These are phyloP conservation scores for Saccostrea echinata DNA, from an alignment of 1,140 invertebrate species.

Conservation along the genomic window DNA sequence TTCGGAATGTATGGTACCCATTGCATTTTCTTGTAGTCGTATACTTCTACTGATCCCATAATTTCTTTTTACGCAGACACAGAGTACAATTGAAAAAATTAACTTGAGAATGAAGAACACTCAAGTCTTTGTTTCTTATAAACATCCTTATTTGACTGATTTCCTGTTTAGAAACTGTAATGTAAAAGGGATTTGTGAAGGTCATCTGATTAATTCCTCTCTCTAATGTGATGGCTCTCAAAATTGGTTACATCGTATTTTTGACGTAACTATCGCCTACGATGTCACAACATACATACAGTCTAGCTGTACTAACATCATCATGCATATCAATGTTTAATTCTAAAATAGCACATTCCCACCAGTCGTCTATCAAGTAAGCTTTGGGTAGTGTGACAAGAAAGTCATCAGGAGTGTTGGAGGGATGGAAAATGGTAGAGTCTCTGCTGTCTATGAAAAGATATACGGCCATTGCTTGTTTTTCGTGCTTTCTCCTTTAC, in stretches of 20 bases:
- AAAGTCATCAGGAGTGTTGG: conserved; percentile 36
- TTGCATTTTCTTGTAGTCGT: conserved; percentile 32
- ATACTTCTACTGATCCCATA: conserved; percentile 53
- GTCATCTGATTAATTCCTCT: neutral
- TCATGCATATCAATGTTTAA: neutral
- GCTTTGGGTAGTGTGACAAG: no score
- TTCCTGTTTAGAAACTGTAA: conserved; percentile 20
- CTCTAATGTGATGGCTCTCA: neutral
- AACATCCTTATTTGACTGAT: conserved; percentile 24
- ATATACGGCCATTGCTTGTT: conserved; percentile 5
- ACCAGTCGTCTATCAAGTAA: no score
- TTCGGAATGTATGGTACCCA: conserved; percentile 53
- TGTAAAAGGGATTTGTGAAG: conserved; percentile 16
- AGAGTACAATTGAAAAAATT: neutral
- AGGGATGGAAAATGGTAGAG: conserved; percentile 22
- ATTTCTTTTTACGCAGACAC: conserved; percentile 30
- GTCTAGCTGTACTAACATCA: neutral
- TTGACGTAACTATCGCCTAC: conserved; percentile 40
- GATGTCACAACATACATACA: conserved; percentile 47
- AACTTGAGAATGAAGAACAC: neutral
- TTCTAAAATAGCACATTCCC: no score
- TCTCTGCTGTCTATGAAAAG: conserved; percentile 40
- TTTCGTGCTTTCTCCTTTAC: neutral
- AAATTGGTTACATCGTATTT: conserved; percentile 14
- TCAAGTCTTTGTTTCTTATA: conserved; percentile 45